phyloP scores from a whole-genome alignment of 2,797 vertebrate species.

The Sciurus vulgaris region DNA sequence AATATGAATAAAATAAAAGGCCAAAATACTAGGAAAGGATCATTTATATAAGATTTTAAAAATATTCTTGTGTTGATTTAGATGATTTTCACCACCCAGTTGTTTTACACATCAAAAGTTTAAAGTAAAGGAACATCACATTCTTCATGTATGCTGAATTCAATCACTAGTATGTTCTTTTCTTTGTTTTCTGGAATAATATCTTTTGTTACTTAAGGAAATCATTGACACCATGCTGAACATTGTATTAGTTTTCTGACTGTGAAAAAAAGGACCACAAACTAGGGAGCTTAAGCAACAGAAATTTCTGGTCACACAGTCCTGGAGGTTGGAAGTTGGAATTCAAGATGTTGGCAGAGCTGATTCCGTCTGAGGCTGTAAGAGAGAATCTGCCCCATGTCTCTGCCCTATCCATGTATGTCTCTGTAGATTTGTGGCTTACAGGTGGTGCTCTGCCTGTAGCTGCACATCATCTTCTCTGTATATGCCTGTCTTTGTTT shows the following conservation, averaged over 20 bases:
- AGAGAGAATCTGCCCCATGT: not conserved
- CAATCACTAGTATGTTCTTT: not conserved
- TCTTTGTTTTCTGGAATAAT: not conserved
- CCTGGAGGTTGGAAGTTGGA: not conserved
- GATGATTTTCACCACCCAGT: not conserved
- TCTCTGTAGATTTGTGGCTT: not conserved
- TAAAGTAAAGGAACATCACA: not conserved
- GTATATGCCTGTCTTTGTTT: not conserved
- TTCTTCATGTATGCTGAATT: not conserved
- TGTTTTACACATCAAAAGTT: not conserved
- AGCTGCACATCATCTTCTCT: not conserved
- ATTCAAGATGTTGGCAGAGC: not conserved
- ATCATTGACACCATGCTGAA: not conserved
- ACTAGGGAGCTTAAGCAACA: not conserved
- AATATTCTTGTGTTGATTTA: conserved; percentile 38
- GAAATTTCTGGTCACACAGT: not conserved
- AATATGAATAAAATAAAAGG: conserved; percentile 59
- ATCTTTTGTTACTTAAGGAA: conserved; percentile 38
- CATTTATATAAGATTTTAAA: conserved; percentile 33
- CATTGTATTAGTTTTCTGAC: not conserved
- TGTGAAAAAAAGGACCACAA: not conserved
- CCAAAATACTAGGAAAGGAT: conserved; percentile 34
- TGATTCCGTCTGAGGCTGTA: not conserved
- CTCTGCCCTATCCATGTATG: not conserved
- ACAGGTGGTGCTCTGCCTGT: not conserved